Percentiles rank a stretch among this genome's conserved stretches.
phyloP scores from a whole-genome alignment of 2,888 invertebrate species.

The Drosophila greeni region DNA sequence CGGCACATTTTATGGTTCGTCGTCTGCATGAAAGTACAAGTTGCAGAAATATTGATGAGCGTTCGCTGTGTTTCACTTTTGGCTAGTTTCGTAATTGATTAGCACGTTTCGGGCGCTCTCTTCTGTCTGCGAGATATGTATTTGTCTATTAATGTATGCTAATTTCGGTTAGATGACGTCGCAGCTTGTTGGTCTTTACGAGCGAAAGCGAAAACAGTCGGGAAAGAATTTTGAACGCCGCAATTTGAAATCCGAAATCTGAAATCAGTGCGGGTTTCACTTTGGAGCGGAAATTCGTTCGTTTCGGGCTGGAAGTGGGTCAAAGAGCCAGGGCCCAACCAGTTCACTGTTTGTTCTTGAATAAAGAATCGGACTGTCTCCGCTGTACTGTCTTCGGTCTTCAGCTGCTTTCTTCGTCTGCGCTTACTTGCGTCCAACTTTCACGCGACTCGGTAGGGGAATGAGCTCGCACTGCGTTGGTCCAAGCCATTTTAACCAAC shows the following conservation, averaged over 20 bases:
- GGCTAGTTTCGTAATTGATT: constrained; percentile 67
- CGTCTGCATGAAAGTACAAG: constrained; percentile 73
- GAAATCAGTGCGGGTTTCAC: constrained; percentile 56
- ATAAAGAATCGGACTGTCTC: constrained; percentile 40
- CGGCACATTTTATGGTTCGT: constrained; percentile 57
- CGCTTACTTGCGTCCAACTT: constrained; percentile 74
- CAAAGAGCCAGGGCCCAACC: constrained; percentile 23
- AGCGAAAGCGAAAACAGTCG: constrained; percentile 64
- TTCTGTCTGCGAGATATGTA: not conserved
- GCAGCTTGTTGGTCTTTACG: constrained; percentile 35
- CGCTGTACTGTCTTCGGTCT: constrained; percentile 30
- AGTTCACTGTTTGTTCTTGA: constrained; percentile 41
- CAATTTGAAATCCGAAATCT: constrained; percentile 28
- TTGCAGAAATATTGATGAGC: constrained; percentile 41
- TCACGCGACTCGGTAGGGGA: constrained; percentile 78
- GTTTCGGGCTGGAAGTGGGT: constrained; percentile 30
- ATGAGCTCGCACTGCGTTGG: constrained; percentile 74
- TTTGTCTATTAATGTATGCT: constrained; percentile 31
- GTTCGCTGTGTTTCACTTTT: constrained; percentile 57
- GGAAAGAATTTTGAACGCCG: constrained; percentile 40
- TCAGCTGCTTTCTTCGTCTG: constrained; percentile 56
- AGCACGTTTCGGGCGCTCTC: constrained; percentile 50
- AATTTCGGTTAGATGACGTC: constrained; percentile 54
- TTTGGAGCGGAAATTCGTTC: constrained; percentile 42
- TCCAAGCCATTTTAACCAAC: constrained; percentile 75